Conservation (phyloP, 92 coral and sea anemone genomes). For the Porites divaricata region DNA sequence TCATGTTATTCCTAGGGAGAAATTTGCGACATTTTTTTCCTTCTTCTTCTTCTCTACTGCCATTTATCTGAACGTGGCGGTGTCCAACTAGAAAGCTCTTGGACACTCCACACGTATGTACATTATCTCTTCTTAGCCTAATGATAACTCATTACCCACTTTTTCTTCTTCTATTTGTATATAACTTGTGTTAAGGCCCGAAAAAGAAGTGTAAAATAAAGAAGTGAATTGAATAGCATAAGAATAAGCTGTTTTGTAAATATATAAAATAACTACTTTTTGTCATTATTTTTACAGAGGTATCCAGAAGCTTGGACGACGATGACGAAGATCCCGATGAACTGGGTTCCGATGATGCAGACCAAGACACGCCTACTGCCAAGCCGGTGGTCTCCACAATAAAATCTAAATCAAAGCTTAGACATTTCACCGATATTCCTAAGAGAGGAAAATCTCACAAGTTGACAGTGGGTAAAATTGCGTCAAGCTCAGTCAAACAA, state of each 20-base stretch:
- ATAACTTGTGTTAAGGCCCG: too few relatives aligned
- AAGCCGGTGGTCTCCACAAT: not conserved
- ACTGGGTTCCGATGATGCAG: slow-evolving; percentile 43
- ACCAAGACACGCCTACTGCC: not conserved
- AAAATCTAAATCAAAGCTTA: not conserved
- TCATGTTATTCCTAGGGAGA: too few relatives aligned
- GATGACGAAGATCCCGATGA: slow-evolving; percentile 54
- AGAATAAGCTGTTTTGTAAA: not conserved
- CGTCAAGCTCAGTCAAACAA: not conserved
- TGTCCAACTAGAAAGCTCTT: too few relatives aligned
- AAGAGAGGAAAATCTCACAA: not conserved
- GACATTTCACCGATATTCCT: not conserved
- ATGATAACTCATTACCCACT: too few relatives aligned
- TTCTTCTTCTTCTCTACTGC: too few relatives aligned
- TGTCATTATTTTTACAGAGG: slow-evolving; percentile 43
- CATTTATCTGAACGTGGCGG: too few relatives aligned
- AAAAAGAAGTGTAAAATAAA: too few relatives aligned
- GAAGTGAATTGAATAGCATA: not conserved
- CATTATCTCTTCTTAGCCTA: too few relatives aligned
- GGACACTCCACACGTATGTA: too few relatives aligned
- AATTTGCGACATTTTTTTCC: too few relatives aligned
- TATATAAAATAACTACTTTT: not conserved
- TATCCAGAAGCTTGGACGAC: slow-evolving; percentile 72
- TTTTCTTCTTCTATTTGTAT: too few relatives aligned
- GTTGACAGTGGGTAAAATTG: not conserved